Evolutionary conservation across 2,888 invertebrate genomes (phyloP).

Genomic region (Agelastica alni): DNA sequence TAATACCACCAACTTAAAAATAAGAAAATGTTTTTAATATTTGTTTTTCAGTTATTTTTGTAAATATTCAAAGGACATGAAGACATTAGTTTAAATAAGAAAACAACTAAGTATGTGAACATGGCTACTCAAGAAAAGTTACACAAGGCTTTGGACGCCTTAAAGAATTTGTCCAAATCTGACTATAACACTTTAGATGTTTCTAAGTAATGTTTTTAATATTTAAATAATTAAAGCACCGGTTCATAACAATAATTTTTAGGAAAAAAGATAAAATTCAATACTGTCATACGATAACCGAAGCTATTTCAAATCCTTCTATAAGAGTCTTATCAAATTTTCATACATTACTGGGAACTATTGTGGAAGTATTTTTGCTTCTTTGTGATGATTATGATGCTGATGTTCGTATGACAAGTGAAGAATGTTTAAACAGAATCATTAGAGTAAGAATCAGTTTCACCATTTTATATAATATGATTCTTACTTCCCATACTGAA

Average conservation of each 20-base stretch:
- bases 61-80: slow-evolving; percentile 7
- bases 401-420: slow-evolving; percentile 78
- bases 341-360: slow-evolving; percentile 67
- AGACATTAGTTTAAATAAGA: background rate
- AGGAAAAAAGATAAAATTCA: slow-evolving; percentile 78
- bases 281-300: slow-evolving; percentile 73
- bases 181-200: slow-evolving; percentile 41
- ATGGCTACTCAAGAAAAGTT: slow-evolving; percentile 57
- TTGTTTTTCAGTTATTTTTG: slow-evolving; percentile 2
- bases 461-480: background rate
- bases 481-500: too few species aligned
- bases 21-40: background rate
- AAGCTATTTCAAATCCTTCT: slow-evolving; percentile 69
- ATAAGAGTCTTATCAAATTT: slow-evolving; percentile 66
- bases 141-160: slow-evolving; percentile 52
- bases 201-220: slow-evolving; percentile 40
- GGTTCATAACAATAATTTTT: slow-evolving; percentile 34
- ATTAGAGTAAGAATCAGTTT: slow-evolving; percentile 60
- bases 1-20: background rate
- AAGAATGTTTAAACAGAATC: slow-evolving; percentile 79
- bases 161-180: slow-evolving; percentile 44
- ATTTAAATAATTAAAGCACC: slow-evolving; percentile 3
- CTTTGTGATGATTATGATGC: slow-evolving; percentile 78
- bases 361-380: slow-evolving; percentile 71
- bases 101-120: too few species aligned